Conservation (phyloP, 2,888 invertebrate genomes). For the Tipula vernalis region DNA sequence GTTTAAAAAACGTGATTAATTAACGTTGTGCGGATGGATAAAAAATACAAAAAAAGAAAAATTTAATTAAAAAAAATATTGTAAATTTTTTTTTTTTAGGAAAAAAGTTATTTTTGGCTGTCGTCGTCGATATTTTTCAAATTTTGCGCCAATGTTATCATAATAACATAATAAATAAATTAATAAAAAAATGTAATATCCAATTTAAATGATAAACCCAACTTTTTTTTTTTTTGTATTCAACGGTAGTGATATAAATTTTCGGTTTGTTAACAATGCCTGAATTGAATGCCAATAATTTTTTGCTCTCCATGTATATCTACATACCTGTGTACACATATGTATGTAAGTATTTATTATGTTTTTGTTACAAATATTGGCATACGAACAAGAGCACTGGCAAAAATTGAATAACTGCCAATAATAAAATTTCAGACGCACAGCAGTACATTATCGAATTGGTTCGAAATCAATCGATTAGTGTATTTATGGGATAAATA, state of each 20-base stretch:
- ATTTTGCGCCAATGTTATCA: not conserved
- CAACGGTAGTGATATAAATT: not conserved
- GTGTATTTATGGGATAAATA: not conserved
- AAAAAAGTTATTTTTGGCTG: not conserved
- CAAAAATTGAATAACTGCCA: not conserved
- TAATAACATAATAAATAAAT: not conserved
- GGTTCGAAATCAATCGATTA: not conserved
- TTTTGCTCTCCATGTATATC: not conserved
- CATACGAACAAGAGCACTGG: not conserved
- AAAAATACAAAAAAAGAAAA: not conserved
- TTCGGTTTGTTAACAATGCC: not conserved
- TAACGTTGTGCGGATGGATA: not conserved
- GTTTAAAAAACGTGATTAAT: not conserved
- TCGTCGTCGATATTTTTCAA: not conserved
- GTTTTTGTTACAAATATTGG: not conserved
- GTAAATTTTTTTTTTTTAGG: not conserved
- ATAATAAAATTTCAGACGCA: not conserved
- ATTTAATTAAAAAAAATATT: not conserved
- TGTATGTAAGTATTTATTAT: not conserved
- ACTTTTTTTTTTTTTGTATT: not conserved
- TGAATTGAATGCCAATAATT: not conserved
- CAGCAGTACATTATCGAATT: constrained; percentile 4
- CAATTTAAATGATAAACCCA: not conserved
- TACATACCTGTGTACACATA: not conserved
- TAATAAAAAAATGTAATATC: not conserved